Evolutionary conservation across 1,140 invertebrate species (phyloP).

Genomic region (Lasioglossum baleicum): DNA sequence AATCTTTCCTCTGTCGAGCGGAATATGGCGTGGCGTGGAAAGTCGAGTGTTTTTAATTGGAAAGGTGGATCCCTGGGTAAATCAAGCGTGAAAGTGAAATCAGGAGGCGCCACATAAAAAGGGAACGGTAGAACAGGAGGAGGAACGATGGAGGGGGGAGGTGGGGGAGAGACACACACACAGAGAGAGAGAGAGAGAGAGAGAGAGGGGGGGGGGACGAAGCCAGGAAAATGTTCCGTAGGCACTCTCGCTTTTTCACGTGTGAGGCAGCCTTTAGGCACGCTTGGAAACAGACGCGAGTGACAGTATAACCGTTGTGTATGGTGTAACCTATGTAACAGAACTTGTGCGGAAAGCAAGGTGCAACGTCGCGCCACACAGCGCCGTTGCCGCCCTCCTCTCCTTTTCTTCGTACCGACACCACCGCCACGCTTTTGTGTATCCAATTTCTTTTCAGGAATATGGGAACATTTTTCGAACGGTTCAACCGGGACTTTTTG

Average conservation of each 20-base stretch:
- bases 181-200: too few species aligned
- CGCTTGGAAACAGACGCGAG: not conserved
- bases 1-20: slow-evolving; percentile 13
- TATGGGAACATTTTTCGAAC: slow-evolving; percentile 66
- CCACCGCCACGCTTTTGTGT: slow-evolving; percentile 35
- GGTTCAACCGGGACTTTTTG: slow-evolving; percentile 23
- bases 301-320: not conserved
- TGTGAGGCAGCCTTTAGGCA: slow-evolving; percentile 24
- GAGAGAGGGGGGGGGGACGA: too few species aligned
- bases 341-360: slow-evolving; percentile 60
- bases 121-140: too few species aligned
- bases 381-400: slow-evolving; percentile 20
- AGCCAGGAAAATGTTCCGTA: not conserved
- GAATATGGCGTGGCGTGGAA: slow-evolving; percentile 1
- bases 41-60: slow-evolving; percentile 34
- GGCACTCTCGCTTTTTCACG: slow-evolving; percentile 58
- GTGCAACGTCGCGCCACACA: slow-evolving; percentile 53
- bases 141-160: too few species aligned
- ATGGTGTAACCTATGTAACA: slow-evolving; percentile 26
- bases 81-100: slow-evolving; percentile 65
- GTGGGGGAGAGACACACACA: too few species aligned
- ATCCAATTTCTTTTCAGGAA: slow-evolving; percentile 74
- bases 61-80: slow-evolving; percentile 48
- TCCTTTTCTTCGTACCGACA: too few species aligned
- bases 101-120: slow-evolving; percentile 23